Percentiles rank a stretch among this genome's conserved stretches.
Evolutionary conservation across 2,888 invertebrate species (phyloP).

Genomic region (Amphiduros pacificus): DNA sequence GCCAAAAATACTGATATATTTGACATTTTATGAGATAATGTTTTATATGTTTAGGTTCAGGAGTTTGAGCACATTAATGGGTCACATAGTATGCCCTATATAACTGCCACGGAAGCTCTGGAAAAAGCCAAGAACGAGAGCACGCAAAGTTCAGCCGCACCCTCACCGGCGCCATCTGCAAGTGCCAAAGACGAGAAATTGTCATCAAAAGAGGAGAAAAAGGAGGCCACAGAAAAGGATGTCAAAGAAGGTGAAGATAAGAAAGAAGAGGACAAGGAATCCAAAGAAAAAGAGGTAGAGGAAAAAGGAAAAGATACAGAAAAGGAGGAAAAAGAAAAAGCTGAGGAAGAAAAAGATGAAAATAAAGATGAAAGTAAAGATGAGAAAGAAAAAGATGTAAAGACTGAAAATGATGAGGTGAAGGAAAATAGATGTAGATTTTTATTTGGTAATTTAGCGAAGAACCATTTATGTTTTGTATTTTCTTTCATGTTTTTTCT

Average conservation of each 20-base stretch:
- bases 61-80: conserved; percentile 99
- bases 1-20: too few relatives aligned
- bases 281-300: conserved; percentile 22
- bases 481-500: too few relatives aligned
- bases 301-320: conserved; percentile 23
- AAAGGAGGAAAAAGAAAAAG: conserved; percentile 11
- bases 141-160: conserved; percentile 33
- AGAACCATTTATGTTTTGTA: too few relatives aligned
- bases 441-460: too few relatives aligned
- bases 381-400: background rate
- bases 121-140: conserved; percentile 23
- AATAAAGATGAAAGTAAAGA: conserved; percentile 37
- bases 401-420: background rate
- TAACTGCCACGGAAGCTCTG: background rate
- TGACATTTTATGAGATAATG: too few relatives aligned
- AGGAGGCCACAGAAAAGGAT: background rate
- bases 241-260: conserved; percentile 28
- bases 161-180: conserved; percentile 30
- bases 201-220: background rate
- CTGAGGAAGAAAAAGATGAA: conserved; percentile 34
- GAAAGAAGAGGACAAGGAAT: conserved; percentile 38
- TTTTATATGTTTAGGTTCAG: conserved; percentile 80
- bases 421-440: too few relatives aligned
- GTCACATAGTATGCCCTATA: conserved; percentile 88
- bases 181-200: conserved; percentile 22